Evolutionary conservation across 2,113 vertebrate genomes (phyloP).

Genomic region (Octodon degus): DNA sequence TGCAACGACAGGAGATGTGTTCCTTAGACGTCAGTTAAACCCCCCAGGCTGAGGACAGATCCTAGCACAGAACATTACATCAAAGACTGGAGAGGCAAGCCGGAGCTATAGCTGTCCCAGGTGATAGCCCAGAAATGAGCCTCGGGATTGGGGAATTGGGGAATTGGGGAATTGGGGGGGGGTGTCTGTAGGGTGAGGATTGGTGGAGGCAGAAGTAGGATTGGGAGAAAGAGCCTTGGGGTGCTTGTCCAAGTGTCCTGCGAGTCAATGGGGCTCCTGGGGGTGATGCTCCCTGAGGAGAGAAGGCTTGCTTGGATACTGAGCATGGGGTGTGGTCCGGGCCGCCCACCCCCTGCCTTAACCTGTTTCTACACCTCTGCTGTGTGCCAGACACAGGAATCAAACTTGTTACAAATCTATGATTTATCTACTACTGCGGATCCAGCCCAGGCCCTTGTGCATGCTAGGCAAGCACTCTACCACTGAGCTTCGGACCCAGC

Average conservation of each 20-base stretch:
- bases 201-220: not conserved
- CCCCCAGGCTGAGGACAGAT: not conserved
- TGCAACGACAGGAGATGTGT: not conserved
- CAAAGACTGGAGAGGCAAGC: not conserved
- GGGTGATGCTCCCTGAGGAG: not conserved
- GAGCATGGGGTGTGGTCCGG: not conserved
- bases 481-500: not conserved
- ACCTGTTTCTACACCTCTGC: not conserved
- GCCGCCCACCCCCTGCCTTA: not conserved
- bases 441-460: not conserved
- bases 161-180: not conserved
- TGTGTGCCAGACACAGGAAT: not conserved
- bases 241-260: not conserved
- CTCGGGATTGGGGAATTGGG: not conserved
- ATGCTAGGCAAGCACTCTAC: not conserved
- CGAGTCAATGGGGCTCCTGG: not conserved
- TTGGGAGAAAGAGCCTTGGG: not conserved
- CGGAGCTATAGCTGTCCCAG: not conserved
- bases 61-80: not conserved
- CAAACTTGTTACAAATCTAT: not conserved
- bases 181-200: not conserved
- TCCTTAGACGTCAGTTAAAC: constrained; percentile 15
- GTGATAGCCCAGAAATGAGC: not conserved
- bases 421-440: not conserved
- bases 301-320: not conserved